Evolutionary conservation across 2,797 vertebrate species (phyloP).

Genomic region (Callimico goeldii): DNA sequence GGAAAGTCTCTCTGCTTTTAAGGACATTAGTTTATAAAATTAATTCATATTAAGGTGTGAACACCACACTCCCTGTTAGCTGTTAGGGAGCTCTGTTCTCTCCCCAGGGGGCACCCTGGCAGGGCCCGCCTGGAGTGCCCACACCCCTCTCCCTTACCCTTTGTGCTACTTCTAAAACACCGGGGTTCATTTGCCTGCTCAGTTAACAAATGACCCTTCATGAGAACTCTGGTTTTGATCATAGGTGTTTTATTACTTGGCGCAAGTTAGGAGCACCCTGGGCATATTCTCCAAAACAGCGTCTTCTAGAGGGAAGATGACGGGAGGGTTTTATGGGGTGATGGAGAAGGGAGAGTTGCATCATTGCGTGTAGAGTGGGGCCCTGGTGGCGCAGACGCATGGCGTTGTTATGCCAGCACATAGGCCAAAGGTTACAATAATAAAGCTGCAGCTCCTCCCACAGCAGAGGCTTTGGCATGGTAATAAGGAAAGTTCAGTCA

Average conservation of each 20-base stretch:
- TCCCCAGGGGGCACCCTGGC: background rate
- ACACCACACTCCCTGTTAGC: background rate
- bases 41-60: background rate
- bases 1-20: background rate
- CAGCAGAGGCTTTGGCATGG: background rate
- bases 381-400: background rate
- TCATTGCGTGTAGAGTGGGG: background rate
- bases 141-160: background rate
- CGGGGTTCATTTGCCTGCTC: background rate
- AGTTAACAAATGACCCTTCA: background rate
- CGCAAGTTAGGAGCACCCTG: background rate
- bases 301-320: background rate
- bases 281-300: background rate
- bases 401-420: background rate
- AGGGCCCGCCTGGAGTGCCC: accelerated
- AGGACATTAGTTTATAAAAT: background rate
- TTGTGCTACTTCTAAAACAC: background rate
- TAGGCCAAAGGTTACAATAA: background rate
- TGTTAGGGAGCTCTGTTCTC: background rate
- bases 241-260: background rate
- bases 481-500: background rate
- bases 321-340: background rate
- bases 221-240: background rate
- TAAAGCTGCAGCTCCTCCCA: background rate
- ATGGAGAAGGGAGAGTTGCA: background rate